These are phyloP conservation scores for Cremastinae sp. DNA, from an alignment of 2,888 invertebrate genomes.

Conservation along the genomic window DNA sequence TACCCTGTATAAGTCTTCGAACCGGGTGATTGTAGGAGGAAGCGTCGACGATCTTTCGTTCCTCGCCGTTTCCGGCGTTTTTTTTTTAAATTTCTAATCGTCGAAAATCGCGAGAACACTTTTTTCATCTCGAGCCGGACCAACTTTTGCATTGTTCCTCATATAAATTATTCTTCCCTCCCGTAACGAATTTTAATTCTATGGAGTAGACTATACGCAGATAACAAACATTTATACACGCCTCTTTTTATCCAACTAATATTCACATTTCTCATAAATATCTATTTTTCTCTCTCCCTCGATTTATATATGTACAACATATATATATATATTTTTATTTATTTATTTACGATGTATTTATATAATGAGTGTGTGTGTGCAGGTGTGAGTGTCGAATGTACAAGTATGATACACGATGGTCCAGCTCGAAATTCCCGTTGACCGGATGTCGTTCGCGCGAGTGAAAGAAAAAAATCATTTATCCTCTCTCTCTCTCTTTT, in stretches of 20 bases:
- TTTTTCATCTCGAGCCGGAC: slow-evolving; percentile 58
- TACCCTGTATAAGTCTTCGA: slow-evolving; percentile 73
- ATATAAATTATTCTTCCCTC: slow-evolving; percentile 24
- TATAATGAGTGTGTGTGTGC: slow-evolving; percentile 60
- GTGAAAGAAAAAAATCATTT: slow-evolving; percentile 3
- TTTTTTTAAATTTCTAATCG: no score
- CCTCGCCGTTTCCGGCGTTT: no score
- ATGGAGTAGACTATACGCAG: slow-evolving; percentile 55
- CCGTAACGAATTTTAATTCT: slow-evolving; percentile 68
- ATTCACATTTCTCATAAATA: slow-evolving; percentile 73
- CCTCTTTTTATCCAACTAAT: slow-evolving; percentile 70
- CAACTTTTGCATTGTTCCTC: slow-evolving; percentile 26
- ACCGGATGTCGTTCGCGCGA: not conserved
- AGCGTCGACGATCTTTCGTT: slow-evolving; percentile 29
- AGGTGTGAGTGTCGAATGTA: slow-evolving; percentile 40
- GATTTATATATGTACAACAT: slow-evolving; percentile 58
- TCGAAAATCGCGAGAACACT: not conserved
- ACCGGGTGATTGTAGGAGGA: slow-evolving; percentile 51
- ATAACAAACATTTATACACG: slow-evolving; percentile 70
- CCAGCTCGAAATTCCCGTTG: slow-evolving; percentile 20
- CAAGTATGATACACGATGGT: slow-evolving; percentile 34
- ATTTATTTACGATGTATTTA: slow-evolving; percentile 59
- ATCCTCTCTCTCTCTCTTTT: not conserved
- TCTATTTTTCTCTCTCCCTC: slow-evolving; percentile 60
- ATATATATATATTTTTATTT: slow-evolving; percentile 56